A percentile compares a stretch with the other conserved stretches of the same genome.
Conservation (phyloP, 2,113 vertebrate species). For the Gorsachius goisagi region DNA sequence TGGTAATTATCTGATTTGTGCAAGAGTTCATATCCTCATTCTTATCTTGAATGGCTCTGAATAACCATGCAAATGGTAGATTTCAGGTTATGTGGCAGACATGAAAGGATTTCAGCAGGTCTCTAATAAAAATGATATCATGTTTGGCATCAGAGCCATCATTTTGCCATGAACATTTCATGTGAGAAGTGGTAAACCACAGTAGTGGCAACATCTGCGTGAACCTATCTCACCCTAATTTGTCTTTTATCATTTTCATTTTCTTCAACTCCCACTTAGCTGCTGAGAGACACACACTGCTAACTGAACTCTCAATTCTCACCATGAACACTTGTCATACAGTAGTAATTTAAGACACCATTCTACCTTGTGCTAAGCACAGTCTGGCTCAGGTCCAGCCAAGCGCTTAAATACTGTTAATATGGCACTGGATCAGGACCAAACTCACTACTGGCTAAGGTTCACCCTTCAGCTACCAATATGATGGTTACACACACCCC, state of each 20-base stretch:
- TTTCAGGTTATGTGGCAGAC: not conserved
- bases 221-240: not conserved
- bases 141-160: not conserved
- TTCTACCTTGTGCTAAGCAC: not conserved
- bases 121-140: not conserved
- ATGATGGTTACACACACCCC: not conserved
- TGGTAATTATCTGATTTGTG: not conserved
- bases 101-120: not conserved
- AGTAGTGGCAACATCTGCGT: not conserved
- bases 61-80: not conserved
- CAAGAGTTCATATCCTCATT: not conserved
- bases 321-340: not conserved
- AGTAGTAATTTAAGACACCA: not conserved
- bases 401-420: not conserved
- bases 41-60: not conserved
- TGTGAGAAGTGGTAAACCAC: not conserved
- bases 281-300: accelerated
- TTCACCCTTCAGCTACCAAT: not conserved
- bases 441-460: not conserved
- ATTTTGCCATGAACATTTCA: not conserved
- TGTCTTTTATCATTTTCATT: not conserved
- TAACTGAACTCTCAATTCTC: not conserved
- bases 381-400: not conserved
- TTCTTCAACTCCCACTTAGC: not conserved
- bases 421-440: not conserved